phyloP scores from a whole-genome alignment of 2,797 vertebrate species.

The Ficedula albicollis region DNA sequence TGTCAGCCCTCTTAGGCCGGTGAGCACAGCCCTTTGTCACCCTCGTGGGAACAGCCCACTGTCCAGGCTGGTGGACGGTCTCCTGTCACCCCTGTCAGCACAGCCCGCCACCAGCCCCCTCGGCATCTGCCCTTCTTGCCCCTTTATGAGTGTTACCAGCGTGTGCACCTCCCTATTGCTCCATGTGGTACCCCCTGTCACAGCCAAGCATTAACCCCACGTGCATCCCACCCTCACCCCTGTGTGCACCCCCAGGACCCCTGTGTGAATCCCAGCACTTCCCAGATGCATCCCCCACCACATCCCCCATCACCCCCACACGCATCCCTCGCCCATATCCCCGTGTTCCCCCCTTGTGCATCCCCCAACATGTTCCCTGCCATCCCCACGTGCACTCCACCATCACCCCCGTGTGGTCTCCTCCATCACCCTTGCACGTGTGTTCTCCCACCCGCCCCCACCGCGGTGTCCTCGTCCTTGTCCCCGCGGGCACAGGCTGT shows the following conservation, averaged over 20 bases:
- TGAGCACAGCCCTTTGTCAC: no score
- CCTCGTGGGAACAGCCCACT: neutral
- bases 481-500: fast-evolving
- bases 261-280: neutral
- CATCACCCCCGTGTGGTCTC: no score
- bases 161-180: neutral
- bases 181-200: no score
- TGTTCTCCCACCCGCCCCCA: neutral
- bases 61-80: neutral
- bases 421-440: fast-evolving
- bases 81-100: neutral
- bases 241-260: neutral
- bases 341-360: neutral
- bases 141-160: no score
- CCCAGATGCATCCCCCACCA: neutral
- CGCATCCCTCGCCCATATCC: no score
- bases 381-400: no score
- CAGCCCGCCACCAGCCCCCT: neutral
- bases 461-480: neutral
- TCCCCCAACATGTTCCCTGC: no score
- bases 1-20: neutral
- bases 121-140: no score
- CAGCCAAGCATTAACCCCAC: neutral
- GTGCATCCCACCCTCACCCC: neutral
- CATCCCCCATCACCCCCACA: neutral